Percentiles rank a stretch among this genome's conserved stretches.
phyloP scores from a whole-genome alignment of 2,888 invertebrate species.

The Daptonema setosum region DNA sequence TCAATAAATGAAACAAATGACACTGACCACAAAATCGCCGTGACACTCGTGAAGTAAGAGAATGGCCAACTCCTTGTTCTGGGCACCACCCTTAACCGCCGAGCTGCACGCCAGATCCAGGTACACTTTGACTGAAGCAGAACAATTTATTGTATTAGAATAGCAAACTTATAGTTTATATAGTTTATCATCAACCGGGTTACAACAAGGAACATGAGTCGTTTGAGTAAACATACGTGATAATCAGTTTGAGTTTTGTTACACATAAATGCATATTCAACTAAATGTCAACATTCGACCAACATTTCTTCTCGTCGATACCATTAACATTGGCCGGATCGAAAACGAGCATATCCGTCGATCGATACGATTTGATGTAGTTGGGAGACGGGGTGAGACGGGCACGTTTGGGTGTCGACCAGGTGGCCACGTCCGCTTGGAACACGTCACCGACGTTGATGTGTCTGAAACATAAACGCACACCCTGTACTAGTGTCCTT shows the following conservation, averaged over 20 bases:
- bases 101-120: constrained; percentile 85
- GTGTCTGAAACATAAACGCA: constrained; percentile 34
- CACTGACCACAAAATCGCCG: constrained; percentile 57
- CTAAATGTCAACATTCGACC: no score
- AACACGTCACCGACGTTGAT: constrained; percentile 68
- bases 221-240: no score
- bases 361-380: not conserved
- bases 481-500: no score
- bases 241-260: no score
- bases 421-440: constrained; percentile 53
- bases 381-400: not conserved
- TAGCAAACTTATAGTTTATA: no score
- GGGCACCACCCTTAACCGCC: constrained; percentile 73
- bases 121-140: constrained; percentile 60
- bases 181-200: no score
- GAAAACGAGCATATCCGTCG: constrained; percentile 24
- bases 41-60: constrained; percentile 63
- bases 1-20: no score
- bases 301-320: constrained; percentile 53
- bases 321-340: constrained; percentile 53
- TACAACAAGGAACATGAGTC: no score
- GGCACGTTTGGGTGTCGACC: not conserved
- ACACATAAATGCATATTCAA: no score
- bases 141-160: not conserved
- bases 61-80: constrained; percentile 75